A percentile compares a stretch with the other conserved stretches of the same genome.
Conservation (phyloP, 2,797 vertebrate species). For the Anguilla anguilla region DNA sequence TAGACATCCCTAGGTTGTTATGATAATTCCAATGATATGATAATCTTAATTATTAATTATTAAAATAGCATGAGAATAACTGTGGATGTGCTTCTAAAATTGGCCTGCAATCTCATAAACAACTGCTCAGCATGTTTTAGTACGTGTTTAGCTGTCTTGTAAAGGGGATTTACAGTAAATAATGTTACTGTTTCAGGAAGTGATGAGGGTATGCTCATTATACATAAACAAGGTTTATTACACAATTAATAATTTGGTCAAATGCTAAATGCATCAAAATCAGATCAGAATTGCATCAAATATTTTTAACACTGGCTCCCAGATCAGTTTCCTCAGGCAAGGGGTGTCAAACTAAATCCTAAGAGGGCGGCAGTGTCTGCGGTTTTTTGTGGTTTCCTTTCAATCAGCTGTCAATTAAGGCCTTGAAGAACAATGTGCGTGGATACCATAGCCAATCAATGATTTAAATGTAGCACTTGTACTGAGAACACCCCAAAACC, state of each 20-base stretch:
- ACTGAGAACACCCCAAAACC: too few species aligned
- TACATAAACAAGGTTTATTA: background rate
- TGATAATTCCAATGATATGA: background rate
- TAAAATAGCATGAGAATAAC: background rate
- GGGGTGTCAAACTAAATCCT: too few species aligned
- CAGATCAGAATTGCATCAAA: constrained; percentile 18
- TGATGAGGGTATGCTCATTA: background rate
- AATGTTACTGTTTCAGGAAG: background rate
- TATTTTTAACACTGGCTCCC: background rate
- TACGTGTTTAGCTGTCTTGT: background rate
- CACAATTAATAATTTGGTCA: background rate
- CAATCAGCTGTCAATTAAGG: too few species aligned
- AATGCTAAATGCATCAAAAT: constrained; percentile 5
- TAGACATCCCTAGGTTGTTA: background rate
- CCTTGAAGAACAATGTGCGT: too few species aligned
- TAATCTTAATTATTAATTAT: background rate
- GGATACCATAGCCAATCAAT: too few species aligned
- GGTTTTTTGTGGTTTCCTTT: too few species aligned
- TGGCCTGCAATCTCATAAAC: background rate
- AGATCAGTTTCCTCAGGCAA: background rate
- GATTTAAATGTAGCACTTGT: too few species aligned
- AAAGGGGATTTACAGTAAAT: background rate
- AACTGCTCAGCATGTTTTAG: background rate
- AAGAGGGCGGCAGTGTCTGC: too few species aligned
- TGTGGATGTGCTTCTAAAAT: background rate